Percentiles rank a stretch among this genome's conserved stretches.
phyloP scores from a whole-genome alignment of 2,888 invertebrate genomes.

The Macaria liturata region DNA sequence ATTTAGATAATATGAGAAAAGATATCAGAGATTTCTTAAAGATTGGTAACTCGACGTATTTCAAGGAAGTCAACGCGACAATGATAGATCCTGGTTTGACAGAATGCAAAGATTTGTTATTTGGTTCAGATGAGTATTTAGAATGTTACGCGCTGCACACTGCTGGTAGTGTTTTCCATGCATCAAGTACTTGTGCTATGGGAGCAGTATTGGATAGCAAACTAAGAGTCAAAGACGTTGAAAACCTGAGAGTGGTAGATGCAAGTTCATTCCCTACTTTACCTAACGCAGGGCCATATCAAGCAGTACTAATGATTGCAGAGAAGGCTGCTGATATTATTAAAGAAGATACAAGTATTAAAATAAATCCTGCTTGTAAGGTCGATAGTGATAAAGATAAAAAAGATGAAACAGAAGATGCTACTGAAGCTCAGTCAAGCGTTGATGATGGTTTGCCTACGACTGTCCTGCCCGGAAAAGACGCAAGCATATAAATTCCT shows the following conservation, averaged over 20 bases:
- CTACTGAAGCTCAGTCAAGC: too few relatives aligned
- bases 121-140: slow-evolving; percentile 22
- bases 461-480: too few relatives aligned
- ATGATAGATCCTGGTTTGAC: slow-evolving; percentile 39
- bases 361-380: too few relatives aligned
- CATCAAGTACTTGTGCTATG: slow-evolving; percentile 37
- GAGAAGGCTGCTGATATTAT: slow-evolving; percentile 73
- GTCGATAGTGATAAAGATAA: too few relatives aligned
- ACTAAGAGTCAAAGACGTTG: slow-evolving; percentile 73
- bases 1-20: slow-evolving; percentile 63
- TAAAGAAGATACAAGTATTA: slow-evolving; percentile 19
- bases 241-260: slow-evolving; percentile 83
- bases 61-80: slow-evolving; percentile 53
- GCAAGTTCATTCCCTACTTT: slow-evolving; percentile 85
- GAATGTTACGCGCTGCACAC: slow-evolving; percentile 30
- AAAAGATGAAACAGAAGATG: too few relatives aligned
- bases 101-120: slow-evolving; percentile 25
- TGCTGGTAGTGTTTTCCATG: slow-evolving; percentile 25
- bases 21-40: slow-evolving; percentile 54
- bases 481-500: too few relatives aligned
- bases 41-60: slow-evolving; percentile 61
- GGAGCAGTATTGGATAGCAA: slow-evolving; percentile 32
- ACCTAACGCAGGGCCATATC: slow-evolving; percentile 82
- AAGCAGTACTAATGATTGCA: slow-evolving; percentile 83
- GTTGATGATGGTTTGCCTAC: too few relatives aligned